phyloP scores from a whole-genome alignment of 2,888 invertebrate species.

The Drosophila paramelanica region DNA sequence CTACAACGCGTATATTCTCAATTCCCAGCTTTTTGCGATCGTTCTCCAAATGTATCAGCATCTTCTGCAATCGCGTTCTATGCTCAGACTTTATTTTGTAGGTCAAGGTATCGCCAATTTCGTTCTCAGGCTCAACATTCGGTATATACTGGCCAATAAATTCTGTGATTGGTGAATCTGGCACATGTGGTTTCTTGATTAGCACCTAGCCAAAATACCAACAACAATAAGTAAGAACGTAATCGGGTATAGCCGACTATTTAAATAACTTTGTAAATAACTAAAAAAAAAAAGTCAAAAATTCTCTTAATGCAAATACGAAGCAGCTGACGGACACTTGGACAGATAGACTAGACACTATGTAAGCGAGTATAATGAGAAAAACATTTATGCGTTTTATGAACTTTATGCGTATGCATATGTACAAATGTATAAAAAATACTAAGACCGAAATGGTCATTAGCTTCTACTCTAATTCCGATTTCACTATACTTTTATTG shows the following conservation, averaged over 20 bases:
- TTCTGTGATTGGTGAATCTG: conserved; percentile 66
- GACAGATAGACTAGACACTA: too few relatives aligned
- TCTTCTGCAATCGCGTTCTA: conserved; percentile 56
- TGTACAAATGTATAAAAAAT: too few relatives aligned
- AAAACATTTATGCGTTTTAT: too few relatives aligned
- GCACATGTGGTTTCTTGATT: conserved; percentile 63
- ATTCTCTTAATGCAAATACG: too few relatives aligned
- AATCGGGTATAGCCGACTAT: background rate
- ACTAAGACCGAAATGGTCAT: too few relatives aligned
- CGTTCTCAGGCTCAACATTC: conserved; percentile 65
- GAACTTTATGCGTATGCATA: too few relatives aligned
- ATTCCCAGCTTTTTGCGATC: conserved; percentile 63
- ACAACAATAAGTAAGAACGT: background rate
- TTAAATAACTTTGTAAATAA: background rate
- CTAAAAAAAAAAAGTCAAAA: too few relatives aligned
- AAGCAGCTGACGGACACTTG: too few relatives aligned
- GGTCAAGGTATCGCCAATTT: conserved; percentile 73
- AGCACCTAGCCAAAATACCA: conserved; percentile 48
- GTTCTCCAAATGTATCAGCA: conserved; percentile 72
- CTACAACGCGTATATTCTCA: conserved; percentile 63
- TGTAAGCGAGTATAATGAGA: too few relatives aligned
- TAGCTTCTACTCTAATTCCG: too few relatives aligned
- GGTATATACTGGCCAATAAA: conserved; percentile 56
- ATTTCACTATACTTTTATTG: too few relatives aligned
- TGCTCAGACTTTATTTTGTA: conserved; percentile 52